These are phyloP conservation scores for Hippopotamus amphibius DNA, from an alignment of 2,113 vertebrate genomes.

Conservation along the genomic window DNA sequence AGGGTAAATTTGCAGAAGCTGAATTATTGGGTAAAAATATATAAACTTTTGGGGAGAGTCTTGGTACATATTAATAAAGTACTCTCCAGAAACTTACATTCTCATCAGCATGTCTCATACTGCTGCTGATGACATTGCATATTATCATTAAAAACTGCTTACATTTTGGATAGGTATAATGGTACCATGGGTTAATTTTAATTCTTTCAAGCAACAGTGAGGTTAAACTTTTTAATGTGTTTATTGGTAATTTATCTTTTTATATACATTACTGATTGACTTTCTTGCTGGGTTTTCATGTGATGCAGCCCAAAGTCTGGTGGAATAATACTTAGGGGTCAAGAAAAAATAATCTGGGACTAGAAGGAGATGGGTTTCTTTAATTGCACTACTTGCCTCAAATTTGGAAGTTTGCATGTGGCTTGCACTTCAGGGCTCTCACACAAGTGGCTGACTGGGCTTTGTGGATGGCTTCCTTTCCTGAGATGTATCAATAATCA, in stretches of 20 bases:
- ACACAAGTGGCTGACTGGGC: not conserved
- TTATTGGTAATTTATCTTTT: not conserved
- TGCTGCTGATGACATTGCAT: not conserved
- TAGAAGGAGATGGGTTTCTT: not conserved
- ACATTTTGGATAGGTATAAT: not conserved
- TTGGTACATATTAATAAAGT: slow-evolving; percentile 28
- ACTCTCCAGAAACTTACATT: not conserved
- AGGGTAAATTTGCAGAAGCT: not conserved
- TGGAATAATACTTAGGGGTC: slow-evolving; percentile 36
- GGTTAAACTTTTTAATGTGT: slow-evolving; percentile 26
- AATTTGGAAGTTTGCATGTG: not conserved
- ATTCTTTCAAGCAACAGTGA: not conserved
- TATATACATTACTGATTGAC: not conserved
- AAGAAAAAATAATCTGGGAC: slow-evolving; percentile 8
- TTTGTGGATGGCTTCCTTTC: not conserved
- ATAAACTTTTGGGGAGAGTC: not conserved
- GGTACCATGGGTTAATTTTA: not conserved
- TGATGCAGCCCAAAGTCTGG: not conserved
- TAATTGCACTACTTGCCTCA: not conserved
- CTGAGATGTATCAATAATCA: not conserved
- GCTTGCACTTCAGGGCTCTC: not conserved
- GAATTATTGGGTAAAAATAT: not conserved
- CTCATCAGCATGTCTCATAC: not conserved
- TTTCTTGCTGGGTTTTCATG: not conserved
- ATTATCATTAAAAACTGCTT: not conserved